Percentiles rank a stretch among this genome's conserved stretches.
These are phyloP conservation scores for Drosophila anomelani DNA, from an alignment of 2,888 invertebrate genomes.

Conservation along the genomic window DNA sequence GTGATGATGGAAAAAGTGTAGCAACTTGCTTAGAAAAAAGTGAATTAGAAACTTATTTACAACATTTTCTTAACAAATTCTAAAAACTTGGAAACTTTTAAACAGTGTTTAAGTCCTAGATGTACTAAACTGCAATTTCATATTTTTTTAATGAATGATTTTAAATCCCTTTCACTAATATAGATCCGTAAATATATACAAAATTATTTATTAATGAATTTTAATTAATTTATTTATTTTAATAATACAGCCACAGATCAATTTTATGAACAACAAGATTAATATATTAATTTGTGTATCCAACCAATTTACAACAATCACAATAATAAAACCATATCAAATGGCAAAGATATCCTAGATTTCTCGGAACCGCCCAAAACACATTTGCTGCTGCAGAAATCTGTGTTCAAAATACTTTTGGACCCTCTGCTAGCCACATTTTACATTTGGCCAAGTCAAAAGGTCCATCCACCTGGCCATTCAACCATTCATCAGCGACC, in stretches of 20 bases:
- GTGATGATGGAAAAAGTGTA: conserved; percentile 1
- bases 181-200: no score
- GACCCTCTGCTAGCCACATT: conserved; percentile 8
- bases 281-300: background rate
- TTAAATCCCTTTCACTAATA: no score
- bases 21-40: background rate
- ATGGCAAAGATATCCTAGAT: background rate
- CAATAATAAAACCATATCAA: background rate
- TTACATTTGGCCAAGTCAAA: conserved; percentile 15
- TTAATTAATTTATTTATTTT: no score
- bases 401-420: conserved; percentile 8
- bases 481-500: conserved; percentile 19
- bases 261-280: background rate
- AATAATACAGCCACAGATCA: background rate
- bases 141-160: no score
- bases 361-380: background rate
- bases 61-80: background rate
- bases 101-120: fast-evolving
- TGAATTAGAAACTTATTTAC: background rate
- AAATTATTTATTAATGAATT: no score
- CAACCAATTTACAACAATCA: background rate
- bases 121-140: background rate
- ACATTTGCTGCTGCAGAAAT: background rate
- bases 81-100: background rate
- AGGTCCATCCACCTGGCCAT: conserved; percentile 18